Evolutionary conservation across 2,797 vertebrate genomes (phyloP).

Genomic region (Microchirus variegatus): DNA sequence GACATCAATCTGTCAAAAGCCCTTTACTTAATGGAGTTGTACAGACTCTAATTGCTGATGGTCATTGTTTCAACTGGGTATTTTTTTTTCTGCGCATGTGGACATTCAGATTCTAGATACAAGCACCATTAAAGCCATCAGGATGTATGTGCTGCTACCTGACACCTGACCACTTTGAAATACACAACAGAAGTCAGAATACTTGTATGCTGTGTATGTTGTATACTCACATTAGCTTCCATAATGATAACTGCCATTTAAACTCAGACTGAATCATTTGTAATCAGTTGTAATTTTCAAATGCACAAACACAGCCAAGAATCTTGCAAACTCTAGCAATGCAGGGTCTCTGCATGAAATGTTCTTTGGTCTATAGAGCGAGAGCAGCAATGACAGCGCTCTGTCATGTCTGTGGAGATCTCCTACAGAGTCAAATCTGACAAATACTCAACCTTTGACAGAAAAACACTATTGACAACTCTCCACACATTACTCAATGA

Average conservation of each 20-base stretch:
- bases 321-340: not conserved
- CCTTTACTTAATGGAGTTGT: no score
- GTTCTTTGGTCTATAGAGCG: slow-evolving; percentile 52
- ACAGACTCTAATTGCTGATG: no score
- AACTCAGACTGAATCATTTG: not conserved
- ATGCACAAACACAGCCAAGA: no score
- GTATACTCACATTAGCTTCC: not conserved
- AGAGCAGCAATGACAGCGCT: slow-evolving; percentile 42
- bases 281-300: no score
- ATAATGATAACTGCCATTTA: not conserved
- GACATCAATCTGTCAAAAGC: no score
- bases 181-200: not conserved
- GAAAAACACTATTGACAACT: slow-evolving; percentile 63
- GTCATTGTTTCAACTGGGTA: no score
- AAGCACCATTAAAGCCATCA: not conserved
- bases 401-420: slow-evolving; percentile 37
- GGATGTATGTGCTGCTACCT: no score
- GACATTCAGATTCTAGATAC: not conserved
- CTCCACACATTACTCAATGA: slow-evolving; percentile 51
- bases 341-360: slow-evolving; percentile 13
- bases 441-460: slow-evolving; percentile 37
- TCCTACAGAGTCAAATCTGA: slow-evolving; percentile 41
- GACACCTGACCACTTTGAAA: not conserved
- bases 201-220: not conserved
- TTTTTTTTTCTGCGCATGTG: no score